phyloP scores from a whole-genome alignment of 2,113 vertebrate species.

The Orientallactaga bullata region DNA sequence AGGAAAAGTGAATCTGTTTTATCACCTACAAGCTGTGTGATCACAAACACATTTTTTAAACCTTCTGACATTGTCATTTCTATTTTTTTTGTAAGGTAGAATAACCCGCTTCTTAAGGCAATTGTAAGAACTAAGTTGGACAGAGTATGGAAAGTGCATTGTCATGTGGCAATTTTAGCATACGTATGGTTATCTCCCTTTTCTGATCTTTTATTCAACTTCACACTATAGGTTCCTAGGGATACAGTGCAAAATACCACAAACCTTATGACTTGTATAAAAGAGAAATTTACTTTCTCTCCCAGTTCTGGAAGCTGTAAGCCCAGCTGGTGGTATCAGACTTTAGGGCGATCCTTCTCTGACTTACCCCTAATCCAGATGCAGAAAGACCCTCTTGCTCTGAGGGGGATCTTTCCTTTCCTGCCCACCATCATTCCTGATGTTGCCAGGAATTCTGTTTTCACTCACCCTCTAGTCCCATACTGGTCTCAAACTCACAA shows the following conservation, averaged over 20 bases:
- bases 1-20: not conserved
- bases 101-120: not conserved
- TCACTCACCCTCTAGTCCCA: too few species aligned
- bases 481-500: too few species aligned
- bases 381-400: accelerated
- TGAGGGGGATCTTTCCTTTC: accelerated
- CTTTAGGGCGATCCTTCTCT: too few species aligned
- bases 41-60: too few species aligned
- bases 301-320: too few species aligned
- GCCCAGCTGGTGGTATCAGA: too few species aligned
- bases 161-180: not conserved
- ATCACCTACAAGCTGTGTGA: not conserved
- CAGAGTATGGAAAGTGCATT: accelerated
- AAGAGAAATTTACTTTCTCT: not conserved
- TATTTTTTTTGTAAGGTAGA: not conserved
- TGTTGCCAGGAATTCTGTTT: accelerated
- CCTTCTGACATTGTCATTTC: too few species aligned
- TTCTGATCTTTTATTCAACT: not conserved
- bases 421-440: not conserved
- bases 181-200: not conserved
- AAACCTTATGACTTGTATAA: not conserved
- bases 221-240: not conserved
- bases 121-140: not conserved
- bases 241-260: not conserved
- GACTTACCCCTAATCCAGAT: not conserved